phyloP scores from a whole-genome alignment of 2,797 vertebrate species.

The Tokudaia muenninki region DNA sequence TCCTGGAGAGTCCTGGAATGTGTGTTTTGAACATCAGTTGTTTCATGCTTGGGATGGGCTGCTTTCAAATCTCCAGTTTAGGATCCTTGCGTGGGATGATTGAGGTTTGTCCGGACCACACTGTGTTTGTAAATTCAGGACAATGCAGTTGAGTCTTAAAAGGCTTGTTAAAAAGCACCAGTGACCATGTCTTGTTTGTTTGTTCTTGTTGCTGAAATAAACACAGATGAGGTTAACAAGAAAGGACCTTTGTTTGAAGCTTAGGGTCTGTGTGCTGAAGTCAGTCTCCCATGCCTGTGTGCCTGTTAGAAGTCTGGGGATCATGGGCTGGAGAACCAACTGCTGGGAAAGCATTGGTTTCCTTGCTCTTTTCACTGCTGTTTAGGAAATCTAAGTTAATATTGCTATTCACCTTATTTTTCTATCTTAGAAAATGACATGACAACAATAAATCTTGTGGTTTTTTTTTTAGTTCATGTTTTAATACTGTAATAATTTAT shows the following conservation, averaged over 20 bases:
- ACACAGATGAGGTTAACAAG: slow-evolving; percentile 20
- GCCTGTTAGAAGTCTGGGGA: not conserved
- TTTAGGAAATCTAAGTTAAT: not conserved
- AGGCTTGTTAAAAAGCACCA: not conserved
- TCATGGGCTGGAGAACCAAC: slow-evolving; percentile 51
- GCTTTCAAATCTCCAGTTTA: slow-evolving; percentile 25
- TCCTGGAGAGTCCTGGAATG: slow-evolving; percentile 40
- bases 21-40: not conserved
- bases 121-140: slow-evolving; percentile 22
- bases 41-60: not conserved
- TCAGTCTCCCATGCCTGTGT: not conserved
- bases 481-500: not conserved
- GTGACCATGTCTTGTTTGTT: slow-evolving; percentile 1
- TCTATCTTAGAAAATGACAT: not conserved
- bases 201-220: slow-evolving; percentile 25
- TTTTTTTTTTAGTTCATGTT: not conserved
- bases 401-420: not conserved
- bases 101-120: slow-evolving; percentile 12
- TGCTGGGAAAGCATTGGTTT: not conserved
- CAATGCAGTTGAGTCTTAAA: slow-evolving; percentile 50
- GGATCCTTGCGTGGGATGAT: not conserved
- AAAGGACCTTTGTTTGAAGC: slow-evolving; percentile 24
- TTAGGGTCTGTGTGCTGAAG: not conserved
- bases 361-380: not conserved
- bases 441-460: not conserved